phyloP scores from a whole-genome alignment of 2,888 invertebrate species.

The Acutogordius australiensis region DNA sequence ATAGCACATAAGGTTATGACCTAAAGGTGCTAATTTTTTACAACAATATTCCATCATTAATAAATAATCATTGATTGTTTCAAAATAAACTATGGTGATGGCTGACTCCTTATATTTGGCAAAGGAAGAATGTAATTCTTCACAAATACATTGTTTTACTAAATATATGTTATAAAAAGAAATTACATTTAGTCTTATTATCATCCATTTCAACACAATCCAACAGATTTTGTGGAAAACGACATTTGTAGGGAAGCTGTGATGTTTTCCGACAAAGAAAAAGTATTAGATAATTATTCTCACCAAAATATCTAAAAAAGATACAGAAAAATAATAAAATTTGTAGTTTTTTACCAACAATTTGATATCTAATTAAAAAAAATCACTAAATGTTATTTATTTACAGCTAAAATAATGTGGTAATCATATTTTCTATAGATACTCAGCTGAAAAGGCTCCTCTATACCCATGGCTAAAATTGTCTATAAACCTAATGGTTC shows the following conservation, averaged over 20 bases:
- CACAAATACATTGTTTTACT: no score
- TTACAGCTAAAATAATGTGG: no score
- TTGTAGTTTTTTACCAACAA: background rate
- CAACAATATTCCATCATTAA: background rate
- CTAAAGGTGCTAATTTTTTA: background rate
- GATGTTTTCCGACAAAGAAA: conserved; percentile 69
- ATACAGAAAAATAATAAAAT: conserved; percentile 8
- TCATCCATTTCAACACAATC: background rate
- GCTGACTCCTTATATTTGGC: no score
- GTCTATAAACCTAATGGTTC: conserved; percentile 85
- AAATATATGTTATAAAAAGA: no score
- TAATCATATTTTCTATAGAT: no score
- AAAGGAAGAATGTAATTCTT: no score
- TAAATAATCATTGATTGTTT: background rate
- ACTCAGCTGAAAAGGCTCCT: conserved; percentile 71
- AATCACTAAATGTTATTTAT: no score
- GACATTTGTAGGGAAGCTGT: conserved; percentile 59
- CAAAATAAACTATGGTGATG: no score
- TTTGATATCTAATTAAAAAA: no score
- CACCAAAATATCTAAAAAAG: conserved; percentile 39
- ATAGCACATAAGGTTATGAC: no score
- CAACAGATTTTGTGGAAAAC: conserved; percentile 32
- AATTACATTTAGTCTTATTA: background rate
- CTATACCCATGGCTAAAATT: conserved; percentile 90
- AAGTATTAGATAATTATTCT: conserved; percentile 51